These are phyloP conservation scores for Cyclopterus lumpus DNA, from an alignment of 2,797 vertebrate species.

Conservation along the genomic window DNA sequence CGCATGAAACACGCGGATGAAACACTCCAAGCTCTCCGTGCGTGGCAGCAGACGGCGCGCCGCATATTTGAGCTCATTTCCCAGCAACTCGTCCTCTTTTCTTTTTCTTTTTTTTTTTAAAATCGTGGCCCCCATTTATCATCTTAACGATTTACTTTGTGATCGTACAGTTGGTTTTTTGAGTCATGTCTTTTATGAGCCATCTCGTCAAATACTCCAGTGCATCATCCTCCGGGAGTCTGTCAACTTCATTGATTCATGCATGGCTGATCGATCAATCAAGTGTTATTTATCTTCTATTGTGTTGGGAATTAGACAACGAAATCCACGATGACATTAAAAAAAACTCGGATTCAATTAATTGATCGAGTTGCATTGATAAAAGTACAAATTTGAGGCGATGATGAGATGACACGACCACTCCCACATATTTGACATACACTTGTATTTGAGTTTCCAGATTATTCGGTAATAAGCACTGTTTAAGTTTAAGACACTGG, in stretches of 20 bases:
- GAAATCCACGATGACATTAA: neutral
- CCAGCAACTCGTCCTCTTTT: conserved; percentile 32
- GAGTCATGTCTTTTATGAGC: conserved; percentile 30
- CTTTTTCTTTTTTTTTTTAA: too few species aligned
- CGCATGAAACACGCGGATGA: conserved; percentile 12
- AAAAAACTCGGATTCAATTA: neutral
- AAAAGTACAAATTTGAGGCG: neutral
- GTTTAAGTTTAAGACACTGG: neutral
- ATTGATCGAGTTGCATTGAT: neutral
- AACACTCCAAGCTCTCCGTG: neutral
- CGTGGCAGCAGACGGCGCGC: conserved; percentile 4
- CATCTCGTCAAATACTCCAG: conserved; percentile 17
- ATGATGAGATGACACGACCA: neutral
- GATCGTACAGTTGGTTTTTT: conserved; percentile 38
- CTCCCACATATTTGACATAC: neutral
- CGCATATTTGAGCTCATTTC: conserved; percentile 37
- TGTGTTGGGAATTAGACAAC: neutral
- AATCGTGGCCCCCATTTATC: conserved; percentile 40
- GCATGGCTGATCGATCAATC: conserved; percentile 6
- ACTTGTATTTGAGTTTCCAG: neutral
- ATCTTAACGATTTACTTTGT: conserved; percentile 49
- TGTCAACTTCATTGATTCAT: conserved; percentile 26
- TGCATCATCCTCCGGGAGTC: conserved; percentile 23
- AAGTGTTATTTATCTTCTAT: neutral
- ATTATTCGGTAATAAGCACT: neutral